Conservation (phyloP, 2,888 invertebrate genomes). For the Lepidocyrtinus sp. region DNA sequence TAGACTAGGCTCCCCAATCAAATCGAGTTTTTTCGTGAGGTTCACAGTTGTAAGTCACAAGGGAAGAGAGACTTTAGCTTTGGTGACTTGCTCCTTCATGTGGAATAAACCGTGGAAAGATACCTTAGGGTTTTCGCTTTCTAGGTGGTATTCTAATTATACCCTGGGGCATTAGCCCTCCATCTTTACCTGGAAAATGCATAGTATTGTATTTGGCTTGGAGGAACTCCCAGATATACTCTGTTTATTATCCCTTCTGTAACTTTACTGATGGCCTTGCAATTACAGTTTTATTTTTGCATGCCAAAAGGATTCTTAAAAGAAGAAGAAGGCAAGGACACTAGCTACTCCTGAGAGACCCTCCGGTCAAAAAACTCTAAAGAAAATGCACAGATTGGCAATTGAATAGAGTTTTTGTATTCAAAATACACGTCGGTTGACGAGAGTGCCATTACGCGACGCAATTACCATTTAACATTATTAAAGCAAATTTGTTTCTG, state of each 20-base stretch:
- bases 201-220: no score
- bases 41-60: conserved; percentile 40
- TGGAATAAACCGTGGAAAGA: not conserved
- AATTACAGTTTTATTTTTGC: conserved; percentile 9
- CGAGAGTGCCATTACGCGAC: no score
- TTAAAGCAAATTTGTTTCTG: no score
- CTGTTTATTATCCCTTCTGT: no score
- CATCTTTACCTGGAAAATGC: conserved; percentile 13
- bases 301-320: conserved; percentile 1
- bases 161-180: conserved; percentile 53
- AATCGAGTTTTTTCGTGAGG: no score
- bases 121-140: conserved; percentile 2
- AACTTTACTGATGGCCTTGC: conserved; percentile 1
- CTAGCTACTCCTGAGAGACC: not conserved
- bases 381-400: no score
- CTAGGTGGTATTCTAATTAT: conserved; percentile 51
- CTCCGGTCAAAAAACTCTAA: not conserved
- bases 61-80: conserved; percentile 42
- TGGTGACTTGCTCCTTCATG: conserved; percentile 19
- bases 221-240: no score
- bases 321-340: not conserved
- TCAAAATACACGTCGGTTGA: no score
- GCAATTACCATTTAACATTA: no score
- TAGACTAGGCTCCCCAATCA: no score
- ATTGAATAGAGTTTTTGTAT: no score